These are phyloP conservation scores for Spilogale gracilis DNA, from an alignment of 2,113 vertebrate genomes.

Conservation along the genomic window DNA sequence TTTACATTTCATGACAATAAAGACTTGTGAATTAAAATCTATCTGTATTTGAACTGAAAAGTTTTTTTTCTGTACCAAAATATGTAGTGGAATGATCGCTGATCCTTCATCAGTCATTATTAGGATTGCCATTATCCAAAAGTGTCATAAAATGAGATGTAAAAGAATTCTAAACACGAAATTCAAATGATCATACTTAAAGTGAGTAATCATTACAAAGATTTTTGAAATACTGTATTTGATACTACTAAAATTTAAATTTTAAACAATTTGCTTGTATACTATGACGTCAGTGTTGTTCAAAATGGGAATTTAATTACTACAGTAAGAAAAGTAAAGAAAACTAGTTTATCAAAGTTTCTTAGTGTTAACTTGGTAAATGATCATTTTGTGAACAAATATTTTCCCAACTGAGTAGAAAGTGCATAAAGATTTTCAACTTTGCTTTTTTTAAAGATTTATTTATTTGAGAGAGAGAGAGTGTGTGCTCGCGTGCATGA, in stretches of 20 bases:
- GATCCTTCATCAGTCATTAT: background rate
- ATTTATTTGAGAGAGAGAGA: background rate
- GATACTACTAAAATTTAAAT: conserved; percentile 33
- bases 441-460: conserved; percentile 44
- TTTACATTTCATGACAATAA: conserved; percentile 32
- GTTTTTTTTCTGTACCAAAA: conserved; percentile 47
- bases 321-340: conserved; percentile 13
- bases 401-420: background rate
- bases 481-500: background rate
- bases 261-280: background rate
- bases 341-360: conserved; percentile 28
- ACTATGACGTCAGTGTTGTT: background rate
- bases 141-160: conserved; percentile 7
- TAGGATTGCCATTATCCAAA: conserved; percentile 54
- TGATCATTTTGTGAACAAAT: conserved; percentile 41
- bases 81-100: background rate
- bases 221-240: conserved; percentile 57
- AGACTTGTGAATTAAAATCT: conserved; percentile 26
- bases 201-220: conserved; percentile 29
- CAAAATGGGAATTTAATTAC: conserved; percentile 37
- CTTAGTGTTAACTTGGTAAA: conserved; percentile 47
- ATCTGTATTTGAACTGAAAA: background rate
- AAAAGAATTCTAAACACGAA: conserved; percentile 48
- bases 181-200: conserved; percentile 5
- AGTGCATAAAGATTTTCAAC: conserved; percentile 23